Percentiles rank a stretch among this genome's conserved stretches.
These are phyloP conservation scores for Periophthalmus modestus DNA, from an alignment of 2,113 vertebrate species.

Conservation along the genomic window DNA sequence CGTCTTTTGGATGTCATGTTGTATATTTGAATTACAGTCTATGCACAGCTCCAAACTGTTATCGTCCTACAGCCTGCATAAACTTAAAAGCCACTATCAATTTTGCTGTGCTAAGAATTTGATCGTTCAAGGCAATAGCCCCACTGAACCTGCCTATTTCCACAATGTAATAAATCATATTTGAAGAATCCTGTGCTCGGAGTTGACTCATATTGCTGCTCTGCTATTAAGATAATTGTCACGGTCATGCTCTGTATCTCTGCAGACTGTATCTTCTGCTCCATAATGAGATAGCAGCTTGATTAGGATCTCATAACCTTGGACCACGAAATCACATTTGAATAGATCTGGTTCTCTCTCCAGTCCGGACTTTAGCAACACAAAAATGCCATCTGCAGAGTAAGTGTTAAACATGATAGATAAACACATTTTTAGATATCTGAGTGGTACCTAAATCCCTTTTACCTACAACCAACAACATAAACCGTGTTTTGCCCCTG, in stretches of 20 bases:
- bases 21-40: too few species aligned
- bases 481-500: conserved; percentile 40
- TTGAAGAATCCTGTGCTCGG: conserved; percentile 7
- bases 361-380: conserved; percentile 10
- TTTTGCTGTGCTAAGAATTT: background rate
- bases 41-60: too few species aligned
- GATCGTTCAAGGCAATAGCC: background rate
- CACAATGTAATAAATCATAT: background rate
- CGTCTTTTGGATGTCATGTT: background rate
- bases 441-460: conserved; percentile 16
- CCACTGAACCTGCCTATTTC: background rate
- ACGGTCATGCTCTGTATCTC: conserved; percentile 49
- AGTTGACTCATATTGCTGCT: conserved; percentile 47
- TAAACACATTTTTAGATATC: background rate
- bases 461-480: conserved; percentile 28
- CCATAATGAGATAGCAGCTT: conserved; percentile 55
- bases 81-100: background rate
- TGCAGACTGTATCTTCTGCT: conserved; percentile 53
- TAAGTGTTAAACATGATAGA: background rate
- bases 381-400: background rate
- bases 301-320: conserved; percentile 60
- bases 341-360: conserved; percentile 35
- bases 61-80: background rate
- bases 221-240: conserved; percentile 46
- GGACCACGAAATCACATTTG: conserved; percentile 56